Conservation (phyloP, 2,888 invertebrate genomes). For the Liposcelis brunnea region DNA sequence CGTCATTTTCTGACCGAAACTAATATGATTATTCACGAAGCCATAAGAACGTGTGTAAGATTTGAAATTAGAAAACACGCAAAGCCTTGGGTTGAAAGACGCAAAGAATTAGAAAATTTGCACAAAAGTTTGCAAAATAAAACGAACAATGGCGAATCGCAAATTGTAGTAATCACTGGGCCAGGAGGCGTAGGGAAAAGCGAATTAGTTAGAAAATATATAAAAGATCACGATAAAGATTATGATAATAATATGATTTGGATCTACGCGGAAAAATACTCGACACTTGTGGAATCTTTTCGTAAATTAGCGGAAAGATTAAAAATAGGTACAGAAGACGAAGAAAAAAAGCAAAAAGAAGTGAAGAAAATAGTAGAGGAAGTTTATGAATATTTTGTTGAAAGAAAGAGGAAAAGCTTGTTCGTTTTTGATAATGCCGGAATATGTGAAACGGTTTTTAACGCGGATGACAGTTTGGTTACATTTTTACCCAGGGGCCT, state of each 20-base stretch:
- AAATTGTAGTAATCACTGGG: conserved; percentile 9
- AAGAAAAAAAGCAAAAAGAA: conserved; percentile 9
- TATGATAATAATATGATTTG: conserved; percentile 12
- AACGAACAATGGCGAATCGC: background rate
- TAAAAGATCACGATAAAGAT: conserved; percentile 1
- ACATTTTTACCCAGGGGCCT: conserved; percentile 8
- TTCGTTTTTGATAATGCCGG: conserved; percentile 13
- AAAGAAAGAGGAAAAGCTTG: conserved; percentile 7
- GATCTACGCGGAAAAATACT: conserved; percentile 13
- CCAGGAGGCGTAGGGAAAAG: conserved; percentile 14
- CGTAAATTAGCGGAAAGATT: conserved; percentile 10
- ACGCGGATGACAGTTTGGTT: conserved; percentile 9
- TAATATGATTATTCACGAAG: too few relatives aligned
- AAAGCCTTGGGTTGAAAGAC: too few relatives aligned
- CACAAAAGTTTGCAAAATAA: too few relatives aligned
- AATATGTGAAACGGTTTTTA: background rate
- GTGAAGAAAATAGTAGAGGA: conserved; percentile 10
- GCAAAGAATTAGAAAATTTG: too few relatives aligned
- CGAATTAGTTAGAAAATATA: conserved; percentile 12
- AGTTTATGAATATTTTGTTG: conserved; percentile 10
- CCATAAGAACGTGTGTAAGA: too few relatives aligned
- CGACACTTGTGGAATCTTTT: conserved; percentile 9
- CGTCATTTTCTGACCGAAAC: too few relatives aligned
- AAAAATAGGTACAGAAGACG: conserved; percentile 8
- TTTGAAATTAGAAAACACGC: too few relatives aligned